These are phyloP conservation scores for Sicus ferrugineus DNA, from an alignment of 2,888 invertebrate species.

Conservation along the genomic window DNA sequence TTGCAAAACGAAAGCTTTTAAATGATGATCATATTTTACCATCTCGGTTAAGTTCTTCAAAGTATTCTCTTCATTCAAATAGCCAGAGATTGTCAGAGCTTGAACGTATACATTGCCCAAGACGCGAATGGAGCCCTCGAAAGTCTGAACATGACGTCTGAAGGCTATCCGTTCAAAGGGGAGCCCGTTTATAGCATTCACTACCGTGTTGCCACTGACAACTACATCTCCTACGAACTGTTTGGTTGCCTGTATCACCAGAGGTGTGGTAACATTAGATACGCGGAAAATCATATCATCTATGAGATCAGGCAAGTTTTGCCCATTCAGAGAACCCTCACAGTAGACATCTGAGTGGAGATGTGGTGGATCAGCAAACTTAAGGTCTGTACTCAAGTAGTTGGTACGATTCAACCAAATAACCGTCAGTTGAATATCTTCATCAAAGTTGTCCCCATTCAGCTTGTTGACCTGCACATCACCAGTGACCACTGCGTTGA, in stretches of 20 bases:
- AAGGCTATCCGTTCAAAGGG: conserved; percentile 61
- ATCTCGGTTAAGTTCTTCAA: conserved; percentile 38
- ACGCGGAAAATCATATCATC: conserved; percentile 61
- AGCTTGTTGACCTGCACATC: conserved; percentile 49
- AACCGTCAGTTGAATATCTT: conserved; percentile 57
- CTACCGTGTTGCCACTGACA: conserved; percentile 54
- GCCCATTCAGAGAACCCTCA: conserved; percentile 57
- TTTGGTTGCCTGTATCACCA: conserved; percentile 49
- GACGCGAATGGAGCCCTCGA: conserved; percentile 51
- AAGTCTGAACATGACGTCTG: conserved; percentile 46
- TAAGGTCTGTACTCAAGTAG: conserved; percentile 51
- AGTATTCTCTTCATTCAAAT: conserved; percentile 45
- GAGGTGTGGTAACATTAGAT: conserved; percentile 42
- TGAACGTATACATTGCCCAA: conserved; percentile 51
- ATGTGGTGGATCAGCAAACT: conserved; percentile 51
- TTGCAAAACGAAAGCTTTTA: conserved; percentile 50
- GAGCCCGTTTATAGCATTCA: conserved; percentile 62
- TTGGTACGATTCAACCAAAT: conserved; percentile 64
- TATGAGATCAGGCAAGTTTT: conserved; percentile 59
- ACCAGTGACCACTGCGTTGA: conserved; percentile 62
- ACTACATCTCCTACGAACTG: conserved; percentile 49
- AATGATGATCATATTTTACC: conserved; percentile 48
- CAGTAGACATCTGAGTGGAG: conserved; percentile 51
- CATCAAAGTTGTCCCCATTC: conserved; percentile 51
- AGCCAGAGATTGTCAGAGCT: conserved; percentile 43